Conservation (phyloP, 1,140 invertebrate species). For the Drosophila subpulchrella region DNA sequence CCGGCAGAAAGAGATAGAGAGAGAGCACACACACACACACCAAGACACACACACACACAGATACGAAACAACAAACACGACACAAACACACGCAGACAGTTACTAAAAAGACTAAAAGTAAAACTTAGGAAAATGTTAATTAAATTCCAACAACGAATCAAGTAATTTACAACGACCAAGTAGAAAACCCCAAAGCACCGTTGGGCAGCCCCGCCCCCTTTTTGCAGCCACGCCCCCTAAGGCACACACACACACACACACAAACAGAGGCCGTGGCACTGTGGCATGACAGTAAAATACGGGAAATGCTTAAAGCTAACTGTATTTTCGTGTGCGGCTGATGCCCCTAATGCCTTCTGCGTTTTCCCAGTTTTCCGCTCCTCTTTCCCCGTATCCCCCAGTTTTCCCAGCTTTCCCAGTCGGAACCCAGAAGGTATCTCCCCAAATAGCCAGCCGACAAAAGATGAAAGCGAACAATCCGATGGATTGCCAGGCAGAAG, state of each 20-base stretch:
- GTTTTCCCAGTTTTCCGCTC: conserved; percentile 6
- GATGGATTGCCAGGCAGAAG: not conserved
- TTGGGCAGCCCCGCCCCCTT: conserved; percentile 17
- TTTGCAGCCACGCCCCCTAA: conserved; percentile 11
- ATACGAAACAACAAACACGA: conserved; percentile 7
- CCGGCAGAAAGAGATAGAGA: conserved; percentile 2
- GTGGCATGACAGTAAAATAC: conserved; percentile 72
- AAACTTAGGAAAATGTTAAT: conserved; percentile 83
- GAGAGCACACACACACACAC: conserved; percentile 17
- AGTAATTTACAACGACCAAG: conserved; percentile 82
- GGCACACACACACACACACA: conserved; percentile 24
- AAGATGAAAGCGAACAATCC: conserved; percentile 14
- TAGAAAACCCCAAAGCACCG: conserved; percentile 79
- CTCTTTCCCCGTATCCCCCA: not conserved
- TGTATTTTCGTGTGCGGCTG: conserved; percentile 78
- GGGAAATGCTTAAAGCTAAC: conserved; percentile 81
- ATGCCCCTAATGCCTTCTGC: conserved; percentile 67
- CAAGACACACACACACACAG: conserved; percentile 10
- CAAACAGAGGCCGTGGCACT: conserved; percentile 21
- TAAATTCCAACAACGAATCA: conserved; percentile 83
- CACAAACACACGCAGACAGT: conserved; percentile 32
- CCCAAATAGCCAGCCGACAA: conserved; percentile 54
- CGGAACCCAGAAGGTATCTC: conserved; percentile 24
- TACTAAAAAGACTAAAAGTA: conserved; percentile 79
- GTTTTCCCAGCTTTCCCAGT: not conserved